These are phyloP conservation scores for Vanessa tameamea DNA, from an alignment of 1,140 invertebrate genomes.

Conservation along the genomic window DNA sequence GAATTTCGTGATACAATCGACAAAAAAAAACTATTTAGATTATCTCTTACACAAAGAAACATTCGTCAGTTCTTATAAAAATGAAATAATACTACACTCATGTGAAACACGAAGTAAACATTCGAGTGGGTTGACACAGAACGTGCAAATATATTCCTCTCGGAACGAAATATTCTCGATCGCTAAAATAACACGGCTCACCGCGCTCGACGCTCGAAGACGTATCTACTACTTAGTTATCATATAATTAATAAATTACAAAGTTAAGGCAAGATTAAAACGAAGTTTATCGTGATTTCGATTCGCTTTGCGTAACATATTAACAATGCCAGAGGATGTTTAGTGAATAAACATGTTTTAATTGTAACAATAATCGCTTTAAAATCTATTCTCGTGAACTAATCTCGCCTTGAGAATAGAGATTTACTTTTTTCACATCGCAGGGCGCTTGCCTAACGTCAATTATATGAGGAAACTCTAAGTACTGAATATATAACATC, in stretches of 20 bases:
- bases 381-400: conserved; percentile 55
- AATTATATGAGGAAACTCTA: conserved; percentile 35
- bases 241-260: conserved; percentile 24
- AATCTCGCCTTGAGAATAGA: conserved; percentile 64
- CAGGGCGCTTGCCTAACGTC: conserved; percentile 54
- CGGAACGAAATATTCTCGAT: neutral
- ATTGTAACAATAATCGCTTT: conserved; percentile 58
- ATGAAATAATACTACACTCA: neutral
- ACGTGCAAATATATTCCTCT: conserved; percentile 1
- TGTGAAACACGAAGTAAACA: neutral
- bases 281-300: conserved; percentile 21
- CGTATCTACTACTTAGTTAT: neutral
- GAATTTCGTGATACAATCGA: neutral
- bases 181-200: conserved; percentile 11
- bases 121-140: neutral
- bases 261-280: conserved; percentile 22
- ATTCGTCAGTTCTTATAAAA: conserved; percentile 2
- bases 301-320: conserved; percentile 21
- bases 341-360: conserved; percentile 59
- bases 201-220: conserved; percentile 6
- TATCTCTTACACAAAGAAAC: neutral
- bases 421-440: conserved; percentile 64
- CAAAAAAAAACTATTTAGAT: neutral
- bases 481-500: conserved; percentile 17
- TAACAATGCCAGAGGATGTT: conserved; percentile 55